These are phyloP conservation scores for Coenobita brevimanus DNA, from an alignment of 1,140 invertebrate genomes.

Conservation along the genomic window DNA sequence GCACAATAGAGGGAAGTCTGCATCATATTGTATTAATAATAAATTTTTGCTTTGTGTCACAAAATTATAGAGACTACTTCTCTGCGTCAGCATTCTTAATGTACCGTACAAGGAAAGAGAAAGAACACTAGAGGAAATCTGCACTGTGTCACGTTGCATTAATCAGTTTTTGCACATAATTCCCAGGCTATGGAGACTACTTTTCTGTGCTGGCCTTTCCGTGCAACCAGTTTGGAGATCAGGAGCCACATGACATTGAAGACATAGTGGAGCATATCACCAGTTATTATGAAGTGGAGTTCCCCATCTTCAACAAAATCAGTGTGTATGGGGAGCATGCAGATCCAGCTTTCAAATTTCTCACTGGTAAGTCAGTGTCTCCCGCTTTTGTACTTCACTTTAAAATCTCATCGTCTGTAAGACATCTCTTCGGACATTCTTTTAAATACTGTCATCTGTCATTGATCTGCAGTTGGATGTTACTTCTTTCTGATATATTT, in stretches of 20 bases:
- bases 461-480: not conserved
- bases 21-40: too few species aligned
- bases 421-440: too few species aligned
- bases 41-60: too few species aligned
- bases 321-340: constrained; percentile 78
- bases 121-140: not conserved
- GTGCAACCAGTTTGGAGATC: constrained; percentile 79
- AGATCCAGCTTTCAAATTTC: constrained; percentile 76
- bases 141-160: too few species aligned
- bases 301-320: constrained; percentile 77
- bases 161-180: not conserved
- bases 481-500: not conserved
- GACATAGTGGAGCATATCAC: constrained; percentile 74
- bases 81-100: too few species aligned
- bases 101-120: not conserved
- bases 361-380: constrained; percentile 74
- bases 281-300: constrained; percentile 73
- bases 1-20: too few species aligned
- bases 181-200: constrained; percentile 68
- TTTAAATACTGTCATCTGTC: too few species aligned
- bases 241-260: constrained; percentile 74
- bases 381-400: too few species aligned
- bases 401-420: too few species aligned
- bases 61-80: too few species aligned
- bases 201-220: constrained; percentile 76